Evolutionary conservation across 2,113 vertebrate genomes (phyloP), one percentile per base, ranked within the genome.

Genomic region (Irena cyanogastra): DNA sequence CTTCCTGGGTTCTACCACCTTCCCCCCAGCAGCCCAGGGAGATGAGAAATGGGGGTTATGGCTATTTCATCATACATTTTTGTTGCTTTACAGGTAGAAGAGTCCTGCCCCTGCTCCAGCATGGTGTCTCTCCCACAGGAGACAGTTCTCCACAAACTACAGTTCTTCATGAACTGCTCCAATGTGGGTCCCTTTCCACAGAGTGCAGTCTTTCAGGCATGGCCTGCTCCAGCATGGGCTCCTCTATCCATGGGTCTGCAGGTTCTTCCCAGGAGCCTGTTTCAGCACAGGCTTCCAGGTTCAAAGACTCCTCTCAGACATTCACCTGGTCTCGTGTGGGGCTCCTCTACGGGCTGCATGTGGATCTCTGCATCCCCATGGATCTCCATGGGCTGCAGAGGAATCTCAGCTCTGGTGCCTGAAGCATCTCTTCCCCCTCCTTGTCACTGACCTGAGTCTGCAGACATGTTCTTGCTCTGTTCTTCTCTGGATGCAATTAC

Each of bases 31-130:
- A 39, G 20, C 13, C 39, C 12, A 41, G 60, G 42, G 20, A 65
- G 50, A n/a, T 0, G 0, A 41, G 19, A 47, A 65, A n/a, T 22
- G 16, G 10, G 19, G 10, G 24, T 30, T 41, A 50, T 14, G 27
- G 37, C 50, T 35, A 57, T 24, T 14, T 42, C 20, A 35, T 50
- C 35, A 35, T 7, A 49, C 0, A 3, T 26, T 85, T 28, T 76
- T 85, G 16, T 11, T 49, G 13, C 61, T 66, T 44, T 8, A 20
- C 16, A 42, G 20, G 13, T 20, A 42, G 20, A 75, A 8, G 24
- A 65, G 24, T 49, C 28, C 30, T 84, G 18, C 19, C 6, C 13
- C 10, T 75, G 19, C 52, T 75, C 35, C 16, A 56, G 23, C 24
- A 37, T 10, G 18, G 11, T 22, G 6, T 54, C 11, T 9, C 4